A percentile compares a stretch with the other conserved stretches of the same genome.
phyloP scores from a whole-genome alignment of 2,113 vertebrate species.

The Rhinichthys klamathensis region DNA sequence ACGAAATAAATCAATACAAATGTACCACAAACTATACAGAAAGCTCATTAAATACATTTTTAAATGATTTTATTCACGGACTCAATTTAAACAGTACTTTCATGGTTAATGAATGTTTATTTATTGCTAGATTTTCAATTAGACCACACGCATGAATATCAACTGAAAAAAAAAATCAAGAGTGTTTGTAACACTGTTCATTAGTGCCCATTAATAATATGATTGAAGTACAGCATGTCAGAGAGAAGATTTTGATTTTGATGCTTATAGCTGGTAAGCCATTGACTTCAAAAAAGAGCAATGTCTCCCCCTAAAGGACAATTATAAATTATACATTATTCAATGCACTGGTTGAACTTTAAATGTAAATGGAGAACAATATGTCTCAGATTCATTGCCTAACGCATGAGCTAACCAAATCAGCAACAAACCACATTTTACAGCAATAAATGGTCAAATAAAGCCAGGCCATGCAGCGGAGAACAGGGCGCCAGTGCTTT shows the following conservation, averaged over 20 bases:
- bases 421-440: constrained; percentile 13
- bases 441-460: not conserved
- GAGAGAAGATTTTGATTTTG: not conserved
- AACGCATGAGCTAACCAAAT: constrained; percentile 1
- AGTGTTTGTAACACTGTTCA: not conserved
- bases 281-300: not conserved
- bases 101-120: not conserved
- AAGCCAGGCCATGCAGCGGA: not conserved
- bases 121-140: not conserved
- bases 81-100: not conserved
- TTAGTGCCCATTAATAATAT: not conserved
- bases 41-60: not conserved
- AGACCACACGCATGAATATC: not conserved
- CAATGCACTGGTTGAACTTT: not conserved
- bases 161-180: not conserved
- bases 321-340: not conserved
- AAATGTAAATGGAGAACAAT: not conserved
- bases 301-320: constrained; percentile 54
- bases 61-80: not conserved
- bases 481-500: constrained; percentile 32
- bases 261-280: not conserved
- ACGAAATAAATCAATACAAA: not conserved
- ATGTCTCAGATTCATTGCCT: not conserved
- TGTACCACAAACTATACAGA: not conserved
- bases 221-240: not conserved